Percentiles rank a stretch among this genome's conserved stretches.
Conservation (phyloP, 2,113 vertebrate species). For the Chamaea fasciata region DNA sequence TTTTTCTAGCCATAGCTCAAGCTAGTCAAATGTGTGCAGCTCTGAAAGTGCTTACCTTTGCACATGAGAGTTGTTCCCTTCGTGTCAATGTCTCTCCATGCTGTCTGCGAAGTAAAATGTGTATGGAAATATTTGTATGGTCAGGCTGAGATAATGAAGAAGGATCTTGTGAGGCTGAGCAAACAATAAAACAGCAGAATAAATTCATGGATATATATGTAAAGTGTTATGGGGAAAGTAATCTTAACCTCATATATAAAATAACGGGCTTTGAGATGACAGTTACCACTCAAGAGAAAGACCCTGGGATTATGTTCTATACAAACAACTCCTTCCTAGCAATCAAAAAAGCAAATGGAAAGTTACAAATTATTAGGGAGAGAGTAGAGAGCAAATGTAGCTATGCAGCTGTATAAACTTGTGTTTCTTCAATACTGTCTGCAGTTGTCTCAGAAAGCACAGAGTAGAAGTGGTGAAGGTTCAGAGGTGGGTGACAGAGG, state of each 20-base stretch:
- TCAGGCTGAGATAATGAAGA: slow-evolving; percentile 12
- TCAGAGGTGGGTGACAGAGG: not conserved
- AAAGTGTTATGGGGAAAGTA: slow-evolving; percentile 16
- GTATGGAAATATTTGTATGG: not conserved
- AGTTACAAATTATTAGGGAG: slow-evolving; percentile 14
- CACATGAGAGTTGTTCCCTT: rapidly evolving
- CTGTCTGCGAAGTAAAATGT: not conserved
- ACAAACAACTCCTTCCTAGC: slow-evolving; percentile 35
- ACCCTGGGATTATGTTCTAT: slow-evolving; percentile 13
- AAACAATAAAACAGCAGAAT: slow-evolving; percentile 1
- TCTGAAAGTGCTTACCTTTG: not conserved
- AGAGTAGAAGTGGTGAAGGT: not conserved
- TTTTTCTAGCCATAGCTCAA: not conserved
- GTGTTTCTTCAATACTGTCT: not conserved
- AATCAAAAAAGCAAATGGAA: slow-evolving; percentile 32
- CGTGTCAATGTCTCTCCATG: not conserved
- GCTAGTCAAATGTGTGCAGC: not conserved
- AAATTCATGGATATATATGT: not conserved
- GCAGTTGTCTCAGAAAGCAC: not conserved
- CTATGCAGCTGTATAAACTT: slow-evolving; percentile 36
- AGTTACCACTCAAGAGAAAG: slow-evolving; percentile 21
- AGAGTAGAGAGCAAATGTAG: not conserved
- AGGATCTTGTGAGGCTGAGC: not conserved
- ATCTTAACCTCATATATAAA: slow-evolving; percentile 25
- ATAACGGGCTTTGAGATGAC: not conserved